Base-by-base conservation (phyloP, 2,113 vertebrate species). In the Dipodomys spectabilis region DNA sequence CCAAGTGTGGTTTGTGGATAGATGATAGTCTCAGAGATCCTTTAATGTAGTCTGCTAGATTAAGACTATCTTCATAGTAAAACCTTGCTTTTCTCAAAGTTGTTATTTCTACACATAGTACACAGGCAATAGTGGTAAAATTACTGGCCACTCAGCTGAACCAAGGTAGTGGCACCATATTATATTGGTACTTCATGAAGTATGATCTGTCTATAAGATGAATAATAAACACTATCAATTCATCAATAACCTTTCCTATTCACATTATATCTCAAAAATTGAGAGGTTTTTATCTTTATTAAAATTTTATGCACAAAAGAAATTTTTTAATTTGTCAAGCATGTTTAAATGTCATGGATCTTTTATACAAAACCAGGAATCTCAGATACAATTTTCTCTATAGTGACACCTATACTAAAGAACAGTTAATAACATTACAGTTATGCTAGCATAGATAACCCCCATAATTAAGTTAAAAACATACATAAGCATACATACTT, bases 321-420 rank as follows among this genome's bases (percentile, higher is more conserved):
- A 92, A 86, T 68, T 92, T 87, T 67, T 62, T 18, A 84, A 23
- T 87, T 96, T 85, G 18, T 69, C 18, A 83, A 84, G 35, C 20
- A 89, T 73, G 11, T 74, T 94, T 78, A 78, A 93, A 69, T 95
- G 92, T 90, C 39, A 83, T 87, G 19, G 23, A 86, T 35, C 74
- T 82, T 92, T 91, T 32, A 88, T 62, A 15, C 72, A 74, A 92
- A 5, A 32, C 71, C 5, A 91, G 15, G 15, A 92, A 82, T 60
- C 30, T 85, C 35, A 53, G 39, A 83, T 75, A 60, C 3, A 79
- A 23, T 77, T 30, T 87, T 92, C 27, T 91, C 60, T 95, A 77
- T 32, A 87, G 53, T 80, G 19, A 94, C 22, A 80, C 1, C 9
- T 72, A 75, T 67, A 62, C 65, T 88, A 83, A 86, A 93, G 20